Evolutionary conservation across 2,888 invertebrate species (phyloP).

Genomic region (Morinoia aosen): DNA sequence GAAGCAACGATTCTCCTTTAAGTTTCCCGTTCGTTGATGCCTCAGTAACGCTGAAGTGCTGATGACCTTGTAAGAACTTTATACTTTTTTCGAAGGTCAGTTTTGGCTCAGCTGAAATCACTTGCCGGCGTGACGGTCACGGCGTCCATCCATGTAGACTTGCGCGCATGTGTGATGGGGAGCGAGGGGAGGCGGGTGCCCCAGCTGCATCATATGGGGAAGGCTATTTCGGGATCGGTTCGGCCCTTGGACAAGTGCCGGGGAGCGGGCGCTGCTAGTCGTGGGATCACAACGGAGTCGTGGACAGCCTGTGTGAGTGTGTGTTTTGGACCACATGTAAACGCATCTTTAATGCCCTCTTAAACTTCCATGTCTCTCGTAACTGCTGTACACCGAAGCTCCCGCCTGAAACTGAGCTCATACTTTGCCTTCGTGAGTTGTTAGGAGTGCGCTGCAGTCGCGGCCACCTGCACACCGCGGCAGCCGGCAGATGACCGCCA

Average conservation of each 20-base stretch:
- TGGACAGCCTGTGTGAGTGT: conserved; percentile 51
- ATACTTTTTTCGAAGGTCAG: neutral
- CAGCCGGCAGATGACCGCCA: neutral
- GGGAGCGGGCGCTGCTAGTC: conserved; percentile 21
- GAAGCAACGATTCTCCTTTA: neutral
- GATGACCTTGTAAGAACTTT: neutral
- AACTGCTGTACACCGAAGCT: neutral
- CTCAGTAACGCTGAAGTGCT: neutral
- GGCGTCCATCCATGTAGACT: conserved; percentile 32
- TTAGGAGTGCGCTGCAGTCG: neutral
- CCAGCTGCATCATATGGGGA: conserved; percentile 40
- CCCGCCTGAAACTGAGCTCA: neutral
- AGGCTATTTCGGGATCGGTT: conserved; percentile 33
- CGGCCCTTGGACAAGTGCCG: conserved; percentile 50
- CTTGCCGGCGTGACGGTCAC: conserved; percentile 5
- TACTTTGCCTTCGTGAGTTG: neutral
- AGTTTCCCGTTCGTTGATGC: neutral
- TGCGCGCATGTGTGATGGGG: neutral
- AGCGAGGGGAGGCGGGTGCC: neutral
- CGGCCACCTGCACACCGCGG: neutral
- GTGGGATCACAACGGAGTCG: conserved; percentile 52
- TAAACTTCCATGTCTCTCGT: neutral
- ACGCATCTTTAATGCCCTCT: neutral
- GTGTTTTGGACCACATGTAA: neutral
- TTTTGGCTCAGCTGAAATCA: neutral